A percentile compares a stretch with the other conserved stretches of the same genome.
Conservation (phyloP, 2,113 vertebrate genomes). For the Sphaerodactylus townsendi region DNA sequence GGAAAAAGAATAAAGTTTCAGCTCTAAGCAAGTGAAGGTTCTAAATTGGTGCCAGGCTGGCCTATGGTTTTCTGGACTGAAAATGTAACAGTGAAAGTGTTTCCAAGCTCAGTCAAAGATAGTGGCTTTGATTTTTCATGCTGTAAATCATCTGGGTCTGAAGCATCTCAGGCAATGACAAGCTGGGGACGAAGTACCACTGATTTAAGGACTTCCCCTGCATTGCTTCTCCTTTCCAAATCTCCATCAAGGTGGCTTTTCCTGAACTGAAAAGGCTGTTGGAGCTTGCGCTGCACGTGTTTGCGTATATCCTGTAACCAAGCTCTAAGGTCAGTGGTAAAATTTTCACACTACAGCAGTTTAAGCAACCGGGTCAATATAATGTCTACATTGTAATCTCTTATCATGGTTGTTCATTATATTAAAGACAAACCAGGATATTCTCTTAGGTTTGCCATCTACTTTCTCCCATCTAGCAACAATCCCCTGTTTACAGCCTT, state of each 20-base stretch:
- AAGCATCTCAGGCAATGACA: no score
- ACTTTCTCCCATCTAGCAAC: not conserved
- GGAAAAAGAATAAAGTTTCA: not conserved
- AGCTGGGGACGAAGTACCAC: no score
- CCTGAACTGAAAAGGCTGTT: not conserved
- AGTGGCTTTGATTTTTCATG: no score
- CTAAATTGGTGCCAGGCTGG: not conserved
- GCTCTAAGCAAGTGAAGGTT: not conserved
- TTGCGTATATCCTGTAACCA: not conserved
- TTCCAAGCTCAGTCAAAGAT: not conserved
- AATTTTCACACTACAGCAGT: not conserved
- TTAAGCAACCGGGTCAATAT: not conserved
- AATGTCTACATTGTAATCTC: not conserved
- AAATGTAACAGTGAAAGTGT: not conserved
- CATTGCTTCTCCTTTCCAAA: not conserved
- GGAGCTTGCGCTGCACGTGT: not conserved
- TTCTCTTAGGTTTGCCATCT: rapidly evolving
- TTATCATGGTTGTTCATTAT: not conserved
- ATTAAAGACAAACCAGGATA: not conserved
- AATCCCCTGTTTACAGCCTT: not conserved
- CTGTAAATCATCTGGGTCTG: no score
- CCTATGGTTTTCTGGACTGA: not conserved
- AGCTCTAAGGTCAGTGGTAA: no score
- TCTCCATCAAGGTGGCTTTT: not conserved
- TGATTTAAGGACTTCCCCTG: not conserved